These are phyloP conservation scores for Neodiprion pinetum DNA, from an alignment of 1,140 invertebrate species.

Conservation along the genomic window DNA sequence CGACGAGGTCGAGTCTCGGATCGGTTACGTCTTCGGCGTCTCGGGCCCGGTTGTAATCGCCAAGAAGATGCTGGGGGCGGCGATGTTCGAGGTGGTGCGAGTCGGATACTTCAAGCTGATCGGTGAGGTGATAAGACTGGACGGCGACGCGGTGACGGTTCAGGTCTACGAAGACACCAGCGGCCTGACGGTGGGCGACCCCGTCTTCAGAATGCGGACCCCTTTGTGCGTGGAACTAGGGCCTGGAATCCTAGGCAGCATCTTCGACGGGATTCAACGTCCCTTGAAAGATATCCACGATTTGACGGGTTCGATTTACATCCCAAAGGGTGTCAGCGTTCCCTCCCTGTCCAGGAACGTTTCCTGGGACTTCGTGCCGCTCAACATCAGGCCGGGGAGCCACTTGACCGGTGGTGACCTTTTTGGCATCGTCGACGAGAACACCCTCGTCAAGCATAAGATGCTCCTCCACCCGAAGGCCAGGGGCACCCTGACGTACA, in stretches of 20 bases:
- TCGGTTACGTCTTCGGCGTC: slow-evolving; percentile 33
- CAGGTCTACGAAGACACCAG: slow-evolving; percentile 87
- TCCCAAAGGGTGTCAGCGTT: slow-evolving; percentile 80
- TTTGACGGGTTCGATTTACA: slow-evolving; percentile 78
- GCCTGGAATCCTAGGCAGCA: slow-evolving; percentile 81
- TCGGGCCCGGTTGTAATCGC: slow-evolving; percentile 46
- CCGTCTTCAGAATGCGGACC: slow-evolving; percentile 80
- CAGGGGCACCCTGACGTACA: slow-evolving; percentile 74
- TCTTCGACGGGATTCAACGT: slow-evolving; percentile 88
- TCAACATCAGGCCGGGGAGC: slow-evolving; percentile 67
- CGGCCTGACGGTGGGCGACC: slow-evolving; percentile 87
- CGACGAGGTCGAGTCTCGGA: slow-evolving; percentile 14
- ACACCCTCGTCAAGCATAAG: slow-evolving; percentile 77
- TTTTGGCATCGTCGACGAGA: slow-evolving; percentile 78
- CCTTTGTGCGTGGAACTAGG: slow-evolving; percentile 85
- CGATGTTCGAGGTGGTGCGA: slow-evolving; percentile 75
- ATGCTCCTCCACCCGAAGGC: slow-evolving; percentile 75
- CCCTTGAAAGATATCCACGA: slow-evolving; percentile 78
- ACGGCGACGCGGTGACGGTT: slow-evolving; percentile 62
- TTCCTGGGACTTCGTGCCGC: slow-evolving; percentile 77
- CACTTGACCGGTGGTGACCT: slow-evolving; percentile 82
- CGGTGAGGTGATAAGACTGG: slow-evolving; percentile 79
- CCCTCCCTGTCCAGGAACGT: slow-evolving; percentile 68
- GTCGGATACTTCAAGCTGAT: slow-evolving; percentile 76
- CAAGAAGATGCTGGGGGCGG: slow-evolving; percentile 49